Evolutionary conservation across 2,888 invertebrate genomes (phyloP).

Genomic region (Amiota communis): DNA sequence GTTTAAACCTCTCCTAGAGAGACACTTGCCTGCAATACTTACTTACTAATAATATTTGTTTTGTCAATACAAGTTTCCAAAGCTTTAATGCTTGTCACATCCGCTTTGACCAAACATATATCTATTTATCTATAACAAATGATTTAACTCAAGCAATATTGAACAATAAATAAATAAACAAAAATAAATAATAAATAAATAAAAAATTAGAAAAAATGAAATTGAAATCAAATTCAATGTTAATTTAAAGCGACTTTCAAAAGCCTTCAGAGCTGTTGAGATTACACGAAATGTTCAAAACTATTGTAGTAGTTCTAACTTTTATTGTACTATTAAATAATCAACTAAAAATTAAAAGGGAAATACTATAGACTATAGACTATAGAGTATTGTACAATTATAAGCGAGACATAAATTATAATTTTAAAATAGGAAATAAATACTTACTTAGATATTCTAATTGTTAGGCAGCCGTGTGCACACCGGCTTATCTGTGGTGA

Average conservation of each 20-base stretch:
- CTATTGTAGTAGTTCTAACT: background rate
- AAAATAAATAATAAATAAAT: too few relatives aligned
- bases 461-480: conserved; percentile 2
- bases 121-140: conserved; percentile 2
- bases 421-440: conserved; percentile 18
- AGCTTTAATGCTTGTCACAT: background rate
- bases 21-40: too few relatives aligned
- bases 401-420: conserved; percentile 15
- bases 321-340: background rate
- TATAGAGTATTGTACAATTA: background rate
- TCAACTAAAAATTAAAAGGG: background rate
- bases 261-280: background rate
- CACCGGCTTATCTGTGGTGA: conserved; percentile 1
- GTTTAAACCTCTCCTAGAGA: too few relatives aligned
- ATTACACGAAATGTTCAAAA: background rate
- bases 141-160: background rate
- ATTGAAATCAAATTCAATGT: conserved; percentile 1
- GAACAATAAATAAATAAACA: too few relatives aligned
- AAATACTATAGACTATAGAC: too few relatives aligned
- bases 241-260: conserved; percentile 1
- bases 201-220: background rate
- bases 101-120: conserved; percentile 19
- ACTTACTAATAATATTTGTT: too few relatives aligned
- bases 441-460: background rate
- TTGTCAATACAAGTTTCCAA: too few relatives aligned